A percentile compares a stretch with the other conserved stretches of the same genome.
These are phyloP conservation scores for Poeciliopsis turrubarensis DNA, from an alignment of 2,113 vertebrate genomes.

Conservation along the genomic window DNA sequence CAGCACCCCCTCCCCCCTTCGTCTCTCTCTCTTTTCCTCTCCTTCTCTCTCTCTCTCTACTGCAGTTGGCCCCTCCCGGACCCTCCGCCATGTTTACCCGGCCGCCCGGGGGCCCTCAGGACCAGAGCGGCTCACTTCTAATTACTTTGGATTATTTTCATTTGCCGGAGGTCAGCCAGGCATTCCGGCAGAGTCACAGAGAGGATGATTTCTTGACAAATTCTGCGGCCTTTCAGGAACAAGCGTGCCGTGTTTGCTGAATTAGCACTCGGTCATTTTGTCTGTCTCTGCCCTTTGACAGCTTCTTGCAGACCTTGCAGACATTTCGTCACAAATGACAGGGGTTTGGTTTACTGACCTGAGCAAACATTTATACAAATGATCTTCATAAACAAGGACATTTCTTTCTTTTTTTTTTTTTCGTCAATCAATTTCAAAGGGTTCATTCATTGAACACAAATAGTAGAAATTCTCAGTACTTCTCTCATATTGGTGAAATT, in stretches of 20 bases:
- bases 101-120: constrained; percentile 90
- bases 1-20: constrained; percentile 84
- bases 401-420: neutral
- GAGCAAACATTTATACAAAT: neutral
- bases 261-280: constrained; percentile 83
- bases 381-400: neutral
- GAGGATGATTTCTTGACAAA: constrained; percentile 87
- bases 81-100: constrained; percentile 96
- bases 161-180: constrained; percentile 94
- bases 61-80: constrained; percentile 83
- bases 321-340: constrained; percentile 3
- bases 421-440: neutral
- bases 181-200: constrained; percentile 81
- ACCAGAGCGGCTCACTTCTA: constrained; percentile 96
- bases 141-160: constrained; percentile 99
- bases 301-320: neutral
- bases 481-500: no score
- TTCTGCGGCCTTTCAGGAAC: constrained; percentile 77
- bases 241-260: constrained; percentile 77
- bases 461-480: no score
- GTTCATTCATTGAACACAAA: neutral
- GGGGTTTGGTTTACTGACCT: neutral
- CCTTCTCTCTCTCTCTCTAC: constrained; percentile 67
- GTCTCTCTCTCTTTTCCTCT: constrained; percentile 72
- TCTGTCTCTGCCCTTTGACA: constrained; percentile 54